A percentile compares a stretch with the other conserved stretches of the same genome.
phyloP scores from a whole-genome alignment of 2,113 vertebrate genomes.

The Protobothrops flavoviridis region DNA sequence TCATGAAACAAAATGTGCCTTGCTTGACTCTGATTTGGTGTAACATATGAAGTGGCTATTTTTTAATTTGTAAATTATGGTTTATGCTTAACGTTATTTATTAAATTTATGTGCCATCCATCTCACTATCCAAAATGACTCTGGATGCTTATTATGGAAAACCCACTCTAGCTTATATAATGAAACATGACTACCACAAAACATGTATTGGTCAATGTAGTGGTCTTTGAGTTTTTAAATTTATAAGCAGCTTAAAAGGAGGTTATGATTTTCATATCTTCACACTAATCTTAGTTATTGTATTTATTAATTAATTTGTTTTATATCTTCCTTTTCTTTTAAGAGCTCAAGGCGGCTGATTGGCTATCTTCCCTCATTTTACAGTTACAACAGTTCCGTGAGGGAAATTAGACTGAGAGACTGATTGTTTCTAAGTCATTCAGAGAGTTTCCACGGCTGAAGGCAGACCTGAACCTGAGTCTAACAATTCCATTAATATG shows the following conservation, averaged over 20 bases:
- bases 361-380: neutral
- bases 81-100: neutral
- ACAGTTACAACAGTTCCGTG: neutral
- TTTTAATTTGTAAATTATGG: neutral
- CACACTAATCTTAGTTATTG: neutral
- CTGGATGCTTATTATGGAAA: neutral
- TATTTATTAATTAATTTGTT: neutral
- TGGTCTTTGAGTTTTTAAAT: neutral
- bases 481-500: neutral
- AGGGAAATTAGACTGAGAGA: neutral
- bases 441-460: neutral
- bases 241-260: neutral
- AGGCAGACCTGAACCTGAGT: neutral
- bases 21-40: neutral
- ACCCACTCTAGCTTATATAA: neutral
- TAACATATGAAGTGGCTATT: neutral
- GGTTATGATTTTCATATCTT: neutral
- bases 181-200: neutral
- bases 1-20: neutral
- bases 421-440: neutral
- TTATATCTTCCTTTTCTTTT: neutral
- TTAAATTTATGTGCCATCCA: neutral
- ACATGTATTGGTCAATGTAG: neutral
- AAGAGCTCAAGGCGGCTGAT: neutral
- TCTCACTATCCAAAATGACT: neutral